Evolutionary conservation across 2,797 vertebrate genomes (phyloP), one percentile per base, ranked within the genome.

Genomic region (Bradypodion pumilum): DNA sequence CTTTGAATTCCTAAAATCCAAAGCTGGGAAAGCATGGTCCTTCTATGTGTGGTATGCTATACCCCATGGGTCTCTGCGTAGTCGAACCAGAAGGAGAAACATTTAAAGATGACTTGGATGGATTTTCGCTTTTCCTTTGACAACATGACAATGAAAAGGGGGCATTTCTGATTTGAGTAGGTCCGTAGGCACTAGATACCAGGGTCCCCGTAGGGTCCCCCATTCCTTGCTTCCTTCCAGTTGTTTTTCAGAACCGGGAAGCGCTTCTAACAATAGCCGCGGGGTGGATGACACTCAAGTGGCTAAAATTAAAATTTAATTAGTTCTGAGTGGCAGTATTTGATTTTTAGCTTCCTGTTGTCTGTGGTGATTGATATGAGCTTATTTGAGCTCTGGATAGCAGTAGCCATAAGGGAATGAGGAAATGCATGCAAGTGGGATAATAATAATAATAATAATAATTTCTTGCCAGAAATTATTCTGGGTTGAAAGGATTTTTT

Each of bases 261-360:
- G 5, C 82, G 49, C 29, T 40, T 21, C 42, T 6, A 69, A 2
- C 86, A 74, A 12, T 72, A 89, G 42, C 46, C 87, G 52, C 56
- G 86, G 3, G 60, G 32, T 78, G 79, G 23, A 25, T 85, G 70
- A 83, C 4, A 78, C 62, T 81, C 83, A 75, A 86, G 65, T 88
- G 35, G n/a, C 15, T 70, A 83, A 75, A 68, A 70, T 56, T 60
- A 76, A 59, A 80, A 7, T 37, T 82, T 60, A 4, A 0, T 66
- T 56, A 82, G 23, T 21, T 32, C 78, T 78, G 42, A 82, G 70
- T 13, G 80, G 19, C 1, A 0, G 9, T 62, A 27, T 86, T 83
- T 68, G 37, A 35, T 5, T 5, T n/a, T 42, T 44, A 1, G 49
- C 70, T 77, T 82, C n/a, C 59, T 37, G 19, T 12, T 32, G 29